A percentile compares a stretch with the other conserved stretches of the same genome.
phyloP scores from a whole-genome alignment of 2,888 invertebrate genomes.

The Blera fallax region DNA sequence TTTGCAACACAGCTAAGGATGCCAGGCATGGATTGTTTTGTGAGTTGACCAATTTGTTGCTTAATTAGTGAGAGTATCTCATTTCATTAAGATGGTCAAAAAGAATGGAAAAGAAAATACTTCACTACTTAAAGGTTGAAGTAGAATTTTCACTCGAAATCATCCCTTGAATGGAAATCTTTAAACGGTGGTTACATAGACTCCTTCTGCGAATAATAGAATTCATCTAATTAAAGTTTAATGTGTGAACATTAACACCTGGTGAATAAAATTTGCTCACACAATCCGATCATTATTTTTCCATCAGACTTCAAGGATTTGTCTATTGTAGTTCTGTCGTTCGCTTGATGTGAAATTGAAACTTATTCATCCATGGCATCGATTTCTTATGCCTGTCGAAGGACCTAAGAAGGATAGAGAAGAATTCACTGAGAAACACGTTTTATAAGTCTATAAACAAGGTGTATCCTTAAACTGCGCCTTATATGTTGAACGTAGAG shows the following conservation, averaged over 20 bases:
- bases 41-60: neutral
- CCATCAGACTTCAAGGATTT: conserved; percentile 18
- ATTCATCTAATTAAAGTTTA: conserved; percentile 19
- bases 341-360: neutral
- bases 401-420: neutral
- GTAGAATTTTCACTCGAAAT: too few relatives aligned
- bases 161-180: too few relatives aligned
- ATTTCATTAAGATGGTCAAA: conserved; percentile 11
- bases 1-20: conserved; percentile 17
- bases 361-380: neutral
- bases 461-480: neutral
- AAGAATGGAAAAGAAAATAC: too few relatives aligned
- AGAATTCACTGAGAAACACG: neutral
- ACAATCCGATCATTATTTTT: conserved; percentile 53
- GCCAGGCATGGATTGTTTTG: neutral
- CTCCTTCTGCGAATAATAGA: neutral
- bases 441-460: neutral
- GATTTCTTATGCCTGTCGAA: neutral
- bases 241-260: conserved; percentile 50
- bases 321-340: neutral
- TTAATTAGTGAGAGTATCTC: neutral
- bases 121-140: too few relatives aligned
- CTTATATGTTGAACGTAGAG: too few relatives aligned
- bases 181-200: neutral
- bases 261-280: conserved; percentile 34